These are phyloP conservation scores for Teleiodes luculella DNA, from an alignment of 2,888 invertebrate genomes.

Conservation along the genomic window DNA sequence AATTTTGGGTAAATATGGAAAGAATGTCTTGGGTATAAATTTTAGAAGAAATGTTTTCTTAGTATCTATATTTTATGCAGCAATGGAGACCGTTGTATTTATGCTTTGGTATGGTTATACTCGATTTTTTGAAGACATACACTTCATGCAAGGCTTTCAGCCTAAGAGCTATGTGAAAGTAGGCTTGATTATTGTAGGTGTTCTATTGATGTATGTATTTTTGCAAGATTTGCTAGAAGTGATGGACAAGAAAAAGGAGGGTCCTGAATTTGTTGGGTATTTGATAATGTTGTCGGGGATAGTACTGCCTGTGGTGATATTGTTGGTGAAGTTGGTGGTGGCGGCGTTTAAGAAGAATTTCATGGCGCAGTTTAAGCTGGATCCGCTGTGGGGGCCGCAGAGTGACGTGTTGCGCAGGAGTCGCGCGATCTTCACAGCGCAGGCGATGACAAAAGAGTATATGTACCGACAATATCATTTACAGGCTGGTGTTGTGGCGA, in stretches of 20 bases:
- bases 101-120: slow-evolving; percentile 58
- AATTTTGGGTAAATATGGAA: slow-evolving; percentile 39
- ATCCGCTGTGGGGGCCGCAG: slow-evolving; percentile 58
- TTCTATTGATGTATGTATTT: slow-evolving; percentile 40
- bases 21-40: slow-evolving; percentile 31
- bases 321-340: slow-evolving; percentile 31
- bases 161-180: slow-evolving; percentile 50
- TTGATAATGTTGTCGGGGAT: slow-evolving; percentile 21
- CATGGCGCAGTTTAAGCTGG: slow-evolving; percentile 33
- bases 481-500: slow-evolving; percentile 55
- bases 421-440: slow-evolving; percentile 68
- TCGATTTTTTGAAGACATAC: slow-evolving; percentile 64
- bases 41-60: slow-evolving; percentile 33
- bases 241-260: not conserved
- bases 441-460: slow-evolving; percentile 74
- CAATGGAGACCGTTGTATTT: slow-evolving; percentile 51
- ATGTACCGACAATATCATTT: slow-evolving; percentile 70
- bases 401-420: slow-evolving; percentile 55
- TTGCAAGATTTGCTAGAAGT: slow-evolving; percentile 29
- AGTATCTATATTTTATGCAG: slow-evolving; percentile 36
- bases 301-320: slow-evolving; percentile 12
- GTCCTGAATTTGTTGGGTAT: slow-evolving; percentile 27
- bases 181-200: slow-evolving; percentile 41
- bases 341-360: slow-evolving; percentile 37
- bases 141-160: slow-evolving; percentile 67